phyloP scores from a whole-genome alignment of 2,113 vertebrate genomes.

The Festucalex cinctus region DNA sequence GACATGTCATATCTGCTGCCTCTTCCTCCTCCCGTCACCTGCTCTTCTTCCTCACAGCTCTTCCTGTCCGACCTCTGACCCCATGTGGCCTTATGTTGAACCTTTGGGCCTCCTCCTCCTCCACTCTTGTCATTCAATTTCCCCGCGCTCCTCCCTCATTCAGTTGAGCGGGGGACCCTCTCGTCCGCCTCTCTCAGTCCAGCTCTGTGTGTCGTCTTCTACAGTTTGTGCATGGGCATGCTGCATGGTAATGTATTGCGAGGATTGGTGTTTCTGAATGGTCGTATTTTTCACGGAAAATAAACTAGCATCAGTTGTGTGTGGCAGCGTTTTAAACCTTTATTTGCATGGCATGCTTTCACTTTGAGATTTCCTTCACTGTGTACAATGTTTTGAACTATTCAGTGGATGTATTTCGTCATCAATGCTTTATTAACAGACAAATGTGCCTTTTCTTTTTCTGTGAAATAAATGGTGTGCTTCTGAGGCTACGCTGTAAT shows the following conservation, averaged over 20 bases:
- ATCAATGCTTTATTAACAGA: constrained; percentile 56
- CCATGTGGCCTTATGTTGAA: constrained; percentile 82
- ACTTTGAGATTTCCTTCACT: constrained; percentile 47
- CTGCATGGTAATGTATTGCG: constrained; percentile 50
- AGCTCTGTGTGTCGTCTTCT: constrained; percentile 64
- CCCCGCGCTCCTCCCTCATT: constrained; percentile 61
- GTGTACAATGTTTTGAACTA: constrained; percentile 46
- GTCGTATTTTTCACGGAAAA: constrained; percentile 5
- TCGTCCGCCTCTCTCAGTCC: constrained; percentile 62
- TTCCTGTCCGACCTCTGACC: constrained; percentile 85
- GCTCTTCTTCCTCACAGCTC: constrained; percentile 74
- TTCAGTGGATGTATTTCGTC: constrained; percentile 42
- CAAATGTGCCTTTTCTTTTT: constrained; percentile 37
- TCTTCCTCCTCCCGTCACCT: constrained; percentile 63
- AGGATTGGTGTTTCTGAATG: constrained; percentile 15
- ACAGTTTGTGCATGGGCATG: constrained; percentile 67
- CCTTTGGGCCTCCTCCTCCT: constrained; percentile 72
- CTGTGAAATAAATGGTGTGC: constrained; percentile 41
- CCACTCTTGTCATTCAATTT: constrained; percentile 68
- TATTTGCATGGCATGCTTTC: constrained; percentile 73
- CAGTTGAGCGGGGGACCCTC: constrained; percentile 56
- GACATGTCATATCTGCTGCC: constrained; percentile 72
- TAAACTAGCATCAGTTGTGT: background rate
- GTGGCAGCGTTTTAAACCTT: constrained; percentile 26
- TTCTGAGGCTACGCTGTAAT: constrained; percentile 35